Conservation (phyloP, 2,888 invertebrate species). For the Amblyteles armatorius region DNA sequence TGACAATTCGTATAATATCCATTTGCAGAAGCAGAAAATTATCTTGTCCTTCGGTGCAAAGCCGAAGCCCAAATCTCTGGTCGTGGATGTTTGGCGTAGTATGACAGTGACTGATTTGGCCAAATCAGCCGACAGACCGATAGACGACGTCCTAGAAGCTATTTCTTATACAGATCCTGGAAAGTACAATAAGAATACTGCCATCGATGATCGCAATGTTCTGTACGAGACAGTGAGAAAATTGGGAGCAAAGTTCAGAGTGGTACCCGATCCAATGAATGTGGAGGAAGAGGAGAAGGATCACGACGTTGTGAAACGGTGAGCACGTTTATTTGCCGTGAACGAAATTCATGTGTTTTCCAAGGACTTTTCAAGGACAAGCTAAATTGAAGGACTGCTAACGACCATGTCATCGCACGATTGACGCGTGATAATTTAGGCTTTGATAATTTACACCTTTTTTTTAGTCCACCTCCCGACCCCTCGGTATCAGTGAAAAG, state of each 20-base stretch:
- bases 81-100: constrained; percentile 91
- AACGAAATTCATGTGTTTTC: background rate
- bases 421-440: background rate
- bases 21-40: constrained; percentile 67
- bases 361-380: background rate
- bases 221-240: constrained; percentile 89
- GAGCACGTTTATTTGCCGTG: constrained; percentile 34
- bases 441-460: constrained; percentile 5
- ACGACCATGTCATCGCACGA: constrained; percentile 4
- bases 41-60: constrained; percentile 81
- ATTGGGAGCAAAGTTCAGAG: constrained; percentile 88
- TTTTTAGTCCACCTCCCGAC: constrained; percentile 87
- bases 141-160: constrained; percentile 90
- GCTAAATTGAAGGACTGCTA: background rate
- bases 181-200: constrained; percentile 86
- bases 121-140: constrained; percentile 87
- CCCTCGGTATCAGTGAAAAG: constrained; percentile 89
- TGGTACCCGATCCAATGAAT: constrained; percentile 86
- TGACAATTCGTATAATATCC: constrained; percentile 78
- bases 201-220: constrained; percentile 88
- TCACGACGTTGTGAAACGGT: constrained; percentile 77
- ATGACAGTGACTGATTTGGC: constrained; percentile 93
- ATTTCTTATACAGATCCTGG: constrained; percentile 88
- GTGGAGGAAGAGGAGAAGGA: constrained; percentile 81
- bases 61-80: constrained; percentile 81